phyloP scores from a whole-genome alignment of 2,888 invertebrate genomes.

The Drosophila rubida region DNA sequence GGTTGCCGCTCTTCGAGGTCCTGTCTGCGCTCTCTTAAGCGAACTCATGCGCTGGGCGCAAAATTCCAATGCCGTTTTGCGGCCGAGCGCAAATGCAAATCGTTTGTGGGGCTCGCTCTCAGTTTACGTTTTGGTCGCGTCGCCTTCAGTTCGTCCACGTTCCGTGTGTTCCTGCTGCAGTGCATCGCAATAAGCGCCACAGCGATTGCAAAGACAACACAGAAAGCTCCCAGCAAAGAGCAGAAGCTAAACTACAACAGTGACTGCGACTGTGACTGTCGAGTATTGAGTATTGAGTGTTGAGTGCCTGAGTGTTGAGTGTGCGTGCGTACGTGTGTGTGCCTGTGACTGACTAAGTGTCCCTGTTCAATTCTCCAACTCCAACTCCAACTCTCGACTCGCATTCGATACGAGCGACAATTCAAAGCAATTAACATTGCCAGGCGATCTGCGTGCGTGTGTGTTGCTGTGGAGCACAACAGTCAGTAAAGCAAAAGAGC shows the following conservation, averaged over 20 bases:
- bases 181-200: constrained; percentile 53
- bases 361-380: constrained; percentile 27
- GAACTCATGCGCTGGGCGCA: constrained; percentile 47
- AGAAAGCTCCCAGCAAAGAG: constrained; percentile 21
- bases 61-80: constrained; percentile 68
- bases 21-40: constrained; percentile 35
- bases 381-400: neutral
- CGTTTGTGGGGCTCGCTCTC: constrained; percentile 35
- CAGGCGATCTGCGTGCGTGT: constrained; percentile 19
- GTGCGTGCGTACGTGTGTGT: constrained; percentile 4
- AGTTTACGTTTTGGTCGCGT: constrained; percentile 76
- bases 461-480: neutral
- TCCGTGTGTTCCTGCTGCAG: constrained; percentile 52
- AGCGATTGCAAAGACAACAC: constrained; percentile 47
- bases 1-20: constrained; percentile 30
- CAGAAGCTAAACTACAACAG: constrained; percentile 36
- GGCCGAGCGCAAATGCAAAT: constrained; percentile 38
- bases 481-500: neutral
- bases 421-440: constrained; percentile 51
- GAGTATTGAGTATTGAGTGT: constrained; percentile 24
- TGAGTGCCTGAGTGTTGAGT: constrained; percentile 17
- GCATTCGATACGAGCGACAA: constrained; percentile 30
- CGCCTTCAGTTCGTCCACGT: constrained; percentile 59
- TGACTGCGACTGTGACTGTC: constrained; percentile 32
- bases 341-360: no score